These are phyloP conservation scores for Parapsyche elsis DNA, from an alignment of 1,140 invertebrate genomes.

Conservation along the genomic window DNA sequence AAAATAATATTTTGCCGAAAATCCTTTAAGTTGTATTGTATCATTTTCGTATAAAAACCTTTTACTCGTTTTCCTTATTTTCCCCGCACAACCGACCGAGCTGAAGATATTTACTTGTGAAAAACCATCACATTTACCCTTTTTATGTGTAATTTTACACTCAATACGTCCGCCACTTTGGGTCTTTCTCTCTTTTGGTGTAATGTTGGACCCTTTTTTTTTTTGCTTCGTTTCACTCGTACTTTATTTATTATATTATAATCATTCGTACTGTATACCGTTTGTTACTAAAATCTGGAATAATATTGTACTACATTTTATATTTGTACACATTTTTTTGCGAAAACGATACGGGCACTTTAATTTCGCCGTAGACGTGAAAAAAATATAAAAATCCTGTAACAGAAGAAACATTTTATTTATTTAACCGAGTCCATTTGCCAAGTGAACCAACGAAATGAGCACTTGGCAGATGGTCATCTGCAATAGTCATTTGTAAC, in stretches of 20 bases:
- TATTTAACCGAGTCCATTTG: too few species aligned
- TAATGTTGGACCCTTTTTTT: slow-evolving; percentile 29
- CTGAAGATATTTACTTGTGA: slow-evolving; percentile 14
- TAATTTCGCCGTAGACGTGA: background rate
- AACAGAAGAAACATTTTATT: too few species aligned
- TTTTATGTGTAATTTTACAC: slow-evolving; percentile 32
- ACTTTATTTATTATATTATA: slow-evolving; percentile 35
- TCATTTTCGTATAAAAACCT: slow-evolving; percentile 11
- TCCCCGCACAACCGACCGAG: background rate
- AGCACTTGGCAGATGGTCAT: too few species aligned
- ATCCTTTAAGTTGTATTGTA: slow-evolving; percentile 20
- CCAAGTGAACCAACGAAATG: too few species aligned
- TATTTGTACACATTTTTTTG: too few species aligned
- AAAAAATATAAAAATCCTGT: background rate
- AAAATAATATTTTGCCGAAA: slow-evolving; percentile 11
- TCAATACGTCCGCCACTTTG: slow-evolving; percentile 29
- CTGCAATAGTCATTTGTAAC: too few species aligned
- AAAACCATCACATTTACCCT: slow-evolving; percentile 24
- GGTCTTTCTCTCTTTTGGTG: background rate
- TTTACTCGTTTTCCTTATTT: background rate
- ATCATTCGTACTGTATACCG: slow-evolving; percentile 2
- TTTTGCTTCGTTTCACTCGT: slow-evolving; percentile 27
- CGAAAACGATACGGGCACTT: background rate
- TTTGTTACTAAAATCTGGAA: background rate
- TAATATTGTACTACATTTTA: slow-evolving; percentile 4